Evolutionary conservation across 2,797 vertebrate species (phyloP).

Genomic region (Pseudomugil gertrudae): DNA sequence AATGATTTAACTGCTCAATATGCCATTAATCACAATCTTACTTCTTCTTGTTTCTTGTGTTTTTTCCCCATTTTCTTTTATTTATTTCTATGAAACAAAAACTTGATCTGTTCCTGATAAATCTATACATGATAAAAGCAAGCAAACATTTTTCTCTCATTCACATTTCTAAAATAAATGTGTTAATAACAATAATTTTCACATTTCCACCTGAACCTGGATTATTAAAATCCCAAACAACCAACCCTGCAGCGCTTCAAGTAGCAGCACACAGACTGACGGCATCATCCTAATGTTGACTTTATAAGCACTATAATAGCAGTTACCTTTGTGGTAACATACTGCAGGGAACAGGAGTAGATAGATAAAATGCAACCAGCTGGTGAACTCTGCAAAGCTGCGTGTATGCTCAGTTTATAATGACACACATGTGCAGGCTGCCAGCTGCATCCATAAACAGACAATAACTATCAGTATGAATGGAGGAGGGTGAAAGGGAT

Average conservation of each 20-base stretch:
- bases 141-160: neutral
- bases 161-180: conserved; percentile 51
- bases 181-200: conserved; percentile 44
- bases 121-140: conserved; percentile 5
- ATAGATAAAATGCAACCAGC: conserved; percentile 39
- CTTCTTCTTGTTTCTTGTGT: neutral
- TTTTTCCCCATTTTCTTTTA: neutral
- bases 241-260: conserved; percentile 30
- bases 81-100: neutral
- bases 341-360: conserved; percentile 2
- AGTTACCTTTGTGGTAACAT: conserved; percentile 16
- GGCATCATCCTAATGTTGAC: conserved; percentile 48
- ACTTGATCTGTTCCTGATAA: neutral
- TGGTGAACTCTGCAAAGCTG: conserved; percentile 30
- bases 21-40: neutral
- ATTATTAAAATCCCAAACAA: conserved; percentile 56
- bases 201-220: conserved; percentile 24
- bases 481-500: conserved; percentile 19
- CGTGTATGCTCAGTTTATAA: conserved; percentile 31
- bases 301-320: conserved; percentile 50
- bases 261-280: conserved; percentile 38
- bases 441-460: conserved; percentile 53
- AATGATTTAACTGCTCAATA: conserved; percentile 11
- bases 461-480: conserved; percentile 49
- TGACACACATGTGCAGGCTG: conserved; percentile 33